These are phyloP conservation scores for Urosaurus nigricauda DNA, from an alignment of 2,797 vertebrate genomes.

Conservation along the genomic window DNA sequence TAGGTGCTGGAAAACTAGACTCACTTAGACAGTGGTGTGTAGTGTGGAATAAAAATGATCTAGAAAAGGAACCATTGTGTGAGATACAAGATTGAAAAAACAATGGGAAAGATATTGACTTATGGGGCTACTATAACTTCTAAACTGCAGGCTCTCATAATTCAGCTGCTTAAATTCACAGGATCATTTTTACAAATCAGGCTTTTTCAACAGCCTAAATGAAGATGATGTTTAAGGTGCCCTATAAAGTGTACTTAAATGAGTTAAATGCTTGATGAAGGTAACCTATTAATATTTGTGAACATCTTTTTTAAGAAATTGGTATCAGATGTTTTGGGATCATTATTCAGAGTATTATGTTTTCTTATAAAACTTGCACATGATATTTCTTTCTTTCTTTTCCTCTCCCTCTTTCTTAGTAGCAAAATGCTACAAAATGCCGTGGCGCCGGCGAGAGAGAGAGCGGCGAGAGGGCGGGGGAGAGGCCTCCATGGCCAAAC, in stretches of 20 bases:
- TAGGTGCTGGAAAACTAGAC: neutral
- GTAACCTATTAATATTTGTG: neutral
- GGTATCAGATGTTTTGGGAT: neutral
- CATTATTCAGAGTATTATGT: neutral
- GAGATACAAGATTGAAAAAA: neutral
- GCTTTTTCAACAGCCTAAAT: neutral
- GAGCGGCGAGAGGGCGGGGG: too few relatives aligned
- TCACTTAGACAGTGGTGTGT: neutral
- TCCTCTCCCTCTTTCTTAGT: too few relatives aligned
- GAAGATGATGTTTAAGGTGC: neutral
- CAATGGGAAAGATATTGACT: neutral
- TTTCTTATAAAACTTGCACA: slow-evolving; percentile 25
- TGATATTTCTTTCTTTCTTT: neutral
- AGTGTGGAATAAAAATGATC: neutral
- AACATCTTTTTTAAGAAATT: neutral
- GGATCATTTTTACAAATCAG: neutral
- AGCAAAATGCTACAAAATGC: too few relatives aligned
- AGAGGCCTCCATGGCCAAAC: too few relatives aligned
- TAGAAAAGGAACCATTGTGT: neutral
- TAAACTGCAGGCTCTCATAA: neutral
- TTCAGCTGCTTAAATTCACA: neutral
- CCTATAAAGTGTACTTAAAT: neutral
- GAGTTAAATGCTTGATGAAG: neutral
- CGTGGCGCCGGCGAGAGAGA: too few relatives aligned
- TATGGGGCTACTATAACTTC: neutral